Percentiles rank a stretch among this genome's conserved stretches.
These are phyloP conservation scores for Helicoverpa armigera DNA, from an alignment of 1,140 invertebrate genomes.

Conservation along the genomic window DNA sequence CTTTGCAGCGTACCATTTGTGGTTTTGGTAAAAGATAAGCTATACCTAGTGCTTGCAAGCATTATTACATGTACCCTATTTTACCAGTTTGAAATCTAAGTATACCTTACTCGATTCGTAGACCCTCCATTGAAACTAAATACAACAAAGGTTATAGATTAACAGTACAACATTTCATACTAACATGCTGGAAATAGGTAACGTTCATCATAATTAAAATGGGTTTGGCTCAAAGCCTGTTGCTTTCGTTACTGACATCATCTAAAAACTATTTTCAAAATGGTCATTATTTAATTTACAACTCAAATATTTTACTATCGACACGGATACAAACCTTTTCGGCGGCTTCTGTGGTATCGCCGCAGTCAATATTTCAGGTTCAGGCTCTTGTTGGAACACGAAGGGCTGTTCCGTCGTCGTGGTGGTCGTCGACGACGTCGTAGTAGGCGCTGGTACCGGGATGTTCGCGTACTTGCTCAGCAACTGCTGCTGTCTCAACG, in stretches of 20 bases:
- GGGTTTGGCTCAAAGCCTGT: no score
- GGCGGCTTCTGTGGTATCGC: conserved; percentile 70
- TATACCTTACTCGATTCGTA: background rate
- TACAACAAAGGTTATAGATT: background rate
- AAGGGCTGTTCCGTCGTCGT: conserved; percentile 81
- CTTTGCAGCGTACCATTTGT: no score
- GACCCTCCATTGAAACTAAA: background rate
- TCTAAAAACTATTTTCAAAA: no score
- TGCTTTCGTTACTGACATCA: no score
- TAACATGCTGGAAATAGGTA: no score
- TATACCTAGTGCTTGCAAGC: background rate
- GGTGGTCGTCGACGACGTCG: conserved; percentile 82
- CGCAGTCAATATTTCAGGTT: conserved; percentile 74
- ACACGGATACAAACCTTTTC: conserved; percentile 25
- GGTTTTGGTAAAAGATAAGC: no score
- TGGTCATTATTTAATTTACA: no score
- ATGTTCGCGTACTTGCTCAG: conserved; percentile 87
- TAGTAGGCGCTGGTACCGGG: conserved; percentile 82
- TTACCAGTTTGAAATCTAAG: background rate
- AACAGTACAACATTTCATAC: background rate
- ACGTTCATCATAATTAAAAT: no score
- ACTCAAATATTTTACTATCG: background rate
- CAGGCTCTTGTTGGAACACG: conserved; percentile 76
- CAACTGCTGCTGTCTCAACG: conserved; percentile 89
- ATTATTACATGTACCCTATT: background rate